A percentile compares a stretch with the other conserved stretches of the same genome.
These are phyloP conservation scores for Sebastes itinus DNA, from an alignment of 2,797 vertebrate species.

Conservation along the genomic window DNA sequence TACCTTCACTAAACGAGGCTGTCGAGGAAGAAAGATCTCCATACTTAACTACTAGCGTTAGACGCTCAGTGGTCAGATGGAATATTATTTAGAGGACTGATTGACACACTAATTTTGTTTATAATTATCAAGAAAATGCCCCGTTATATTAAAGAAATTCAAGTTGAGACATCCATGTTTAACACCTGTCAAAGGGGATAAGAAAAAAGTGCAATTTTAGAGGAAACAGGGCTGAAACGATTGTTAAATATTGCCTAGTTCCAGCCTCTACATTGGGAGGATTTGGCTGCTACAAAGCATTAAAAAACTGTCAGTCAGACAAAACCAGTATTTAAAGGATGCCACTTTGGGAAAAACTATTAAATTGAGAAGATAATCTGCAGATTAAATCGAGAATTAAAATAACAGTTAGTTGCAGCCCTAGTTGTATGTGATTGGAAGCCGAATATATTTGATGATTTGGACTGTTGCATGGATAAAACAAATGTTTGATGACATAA, in stretches of 20 bases:
- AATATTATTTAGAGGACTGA: neutral
- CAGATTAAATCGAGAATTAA: neutral
- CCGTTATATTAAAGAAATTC: neutral
- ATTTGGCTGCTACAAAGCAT: neutral
- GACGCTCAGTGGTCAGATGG: neutral
- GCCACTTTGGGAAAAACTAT: neutral
- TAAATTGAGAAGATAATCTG: neutral
- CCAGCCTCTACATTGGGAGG: neutral
- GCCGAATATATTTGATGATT: neutral
- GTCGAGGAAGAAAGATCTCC: slow-evolving; percentile 20
- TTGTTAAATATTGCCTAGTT: neutral
- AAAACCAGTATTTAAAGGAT: neutral
- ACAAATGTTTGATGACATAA: neutral
- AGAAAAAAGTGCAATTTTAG: fast-evolving
- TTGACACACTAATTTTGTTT: neutral
- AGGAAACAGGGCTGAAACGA: neutral
- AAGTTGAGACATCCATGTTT: neutral
- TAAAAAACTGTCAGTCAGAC: neutral
- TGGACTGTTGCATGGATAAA: neutral
- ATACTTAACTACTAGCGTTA: neutral
- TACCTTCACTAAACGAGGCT: neutral
- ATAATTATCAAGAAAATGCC: neutral
- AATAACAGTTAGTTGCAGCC: no score
- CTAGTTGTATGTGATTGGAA: neutral
- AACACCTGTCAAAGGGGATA: neutral